A percentile compares a stretch with the other conserved stretches of the same genome.
Evolutionary conservation across 92 coral and sea anemone genomes (phyloP).

Genomic region (Anthopleura xanthogrammica): DNA sequence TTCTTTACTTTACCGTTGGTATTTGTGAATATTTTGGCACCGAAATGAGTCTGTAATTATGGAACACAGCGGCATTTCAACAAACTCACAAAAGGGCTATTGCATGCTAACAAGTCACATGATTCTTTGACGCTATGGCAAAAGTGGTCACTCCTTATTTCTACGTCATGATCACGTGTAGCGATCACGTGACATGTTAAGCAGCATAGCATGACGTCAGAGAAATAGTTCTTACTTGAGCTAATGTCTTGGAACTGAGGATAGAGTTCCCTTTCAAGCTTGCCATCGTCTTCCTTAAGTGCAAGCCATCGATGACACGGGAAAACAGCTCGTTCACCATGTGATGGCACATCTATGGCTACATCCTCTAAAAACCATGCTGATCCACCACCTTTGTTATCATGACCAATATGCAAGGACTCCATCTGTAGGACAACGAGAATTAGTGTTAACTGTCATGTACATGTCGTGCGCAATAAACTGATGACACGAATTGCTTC

Average conservation of each 20-base stretch:
- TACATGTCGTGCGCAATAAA: too few relatives aligned
- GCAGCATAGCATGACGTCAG: too few relatives aligned
- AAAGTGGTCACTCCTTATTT: too few relatives aligned
- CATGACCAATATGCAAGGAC: slow-evolving; percentile 90
- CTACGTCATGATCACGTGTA: too few relatives aligned
- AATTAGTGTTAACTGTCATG: too few relatives aligned
- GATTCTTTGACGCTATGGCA: not conserved
- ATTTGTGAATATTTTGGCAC: too few relatives aligned
- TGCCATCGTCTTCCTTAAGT: slow-evolving; percentile 93
- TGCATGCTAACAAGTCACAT: not conserved
- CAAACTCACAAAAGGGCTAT: too few relatives aligned
- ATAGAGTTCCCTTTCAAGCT: slow-evolving; percentile 81
- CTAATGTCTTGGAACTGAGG: slow-evolving; percentile 62
- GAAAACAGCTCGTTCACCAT: slow-evolving; percentile 84
- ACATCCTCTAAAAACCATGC: slow-evolving; percentile 94
- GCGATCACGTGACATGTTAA: not conserved
- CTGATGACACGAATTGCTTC: too few relatives aligned
- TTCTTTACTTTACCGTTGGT: too few relatives aligned
- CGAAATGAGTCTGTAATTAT: too few relatives aligned
- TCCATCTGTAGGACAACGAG: slow-evolving; percentile 42
- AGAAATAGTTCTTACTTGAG: slow-evolving; percentile 54
- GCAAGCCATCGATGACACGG: slow-evolving; percentile 99
- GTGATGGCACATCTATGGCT: slow-evolving; percentile 87
- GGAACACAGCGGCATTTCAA: too few relatives aligned
- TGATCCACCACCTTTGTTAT: slow-evolving; percentile 77